Conservation (phyloP, 2,888 invertebrate genomes). For the Mechanitis messenoides region DNA sequence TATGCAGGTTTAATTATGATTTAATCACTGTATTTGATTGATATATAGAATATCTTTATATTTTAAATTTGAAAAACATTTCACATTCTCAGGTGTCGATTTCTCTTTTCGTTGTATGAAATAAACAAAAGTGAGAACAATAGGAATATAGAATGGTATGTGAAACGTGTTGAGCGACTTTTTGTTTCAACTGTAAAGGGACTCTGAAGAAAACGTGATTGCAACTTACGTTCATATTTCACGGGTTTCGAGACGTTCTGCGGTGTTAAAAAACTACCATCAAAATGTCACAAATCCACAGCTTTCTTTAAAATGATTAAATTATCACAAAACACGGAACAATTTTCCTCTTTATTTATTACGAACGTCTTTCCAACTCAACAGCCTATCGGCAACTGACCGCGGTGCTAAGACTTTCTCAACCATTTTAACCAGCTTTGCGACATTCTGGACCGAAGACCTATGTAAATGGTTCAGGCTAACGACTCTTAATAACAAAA, state of each 20-base stretch:
- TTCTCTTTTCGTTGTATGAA: not conserved
- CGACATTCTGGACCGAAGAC: conserved; percentile 12
- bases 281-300: conserved; percentile 32
- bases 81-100: conserved; percentile 3
- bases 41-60: not conserved
- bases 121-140: conserved; percentile 1
- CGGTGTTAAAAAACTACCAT: conserved; percentile 22
- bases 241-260: conserved; percentile 15
- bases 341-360: conserved; percentile 15
- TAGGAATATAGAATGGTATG: not conserved
- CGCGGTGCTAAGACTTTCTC: conserved; percentile 29
- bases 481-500: conserved; percentile 17
- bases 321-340: conserved; percentile 31
- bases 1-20: not conserved
- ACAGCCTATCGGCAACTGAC: conserved; percentile 21
- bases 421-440: conserved; percentile 20
- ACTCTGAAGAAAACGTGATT: conserved; percentile 8
- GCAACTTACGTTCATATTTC: conserved; percentile 33
- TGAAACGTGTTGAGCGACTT: conserved; percentile 1
- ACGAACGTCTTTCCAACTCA: conserved; percentile 17
- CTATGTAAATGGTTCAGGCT: conserved; percentile 16
- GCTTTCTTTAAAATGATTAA: conserved; percentile 34
- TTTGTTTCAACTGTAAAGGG: conserved; percentile 7
- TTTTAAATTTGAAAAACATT: not conserved
- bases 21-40: not conserved